A percentile compares a stretch with the other conserved stretches of the same genome.
Conservation (phyloP, 2,113 vertebrate species). For the Falco punctatus region DNA sequence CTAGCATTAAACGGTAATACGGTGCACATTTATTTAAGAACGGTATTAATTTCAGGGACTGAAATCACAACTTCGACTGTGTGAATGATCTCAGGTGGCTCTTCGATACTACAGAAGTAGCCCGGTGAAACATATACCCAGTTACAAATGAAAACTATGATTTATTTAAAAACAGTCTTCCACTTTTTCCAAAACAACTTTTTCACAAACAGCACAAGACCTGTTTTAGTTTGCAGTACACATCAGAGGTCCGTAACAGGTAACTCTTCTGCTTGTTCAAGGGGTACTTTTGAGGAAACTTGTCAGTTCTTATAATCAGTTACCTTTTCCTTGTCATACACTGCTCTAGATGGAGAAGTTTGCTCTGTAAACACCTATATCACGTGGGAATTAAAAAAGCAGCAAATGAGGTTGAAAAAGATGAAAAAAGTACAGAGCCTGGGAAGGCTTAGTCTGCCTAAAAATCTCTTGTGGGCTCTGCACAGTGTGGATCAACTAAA, state of each 20-base stretch:
- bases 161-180: constrained; percentile 20
- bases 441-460: background rate
- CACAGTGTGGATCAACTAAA: background rate
- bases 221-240: background rate
- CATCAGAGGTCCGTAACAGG: background rate
- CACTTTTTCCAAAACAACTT: background rate
- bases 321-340: background rate
- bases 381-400: background rate
- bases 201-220: background rate
- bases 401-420: background rate
- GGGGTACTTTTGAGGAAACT: background rate
- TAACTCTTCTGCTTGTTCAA: background rate
- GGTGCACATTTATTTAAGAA: background rate
- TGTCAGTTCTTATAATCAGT: background rate
- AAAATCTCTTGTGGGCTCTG: background rate
- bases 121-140: background rate
- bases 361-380: background rate
- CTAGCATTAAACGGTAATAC: background rate
- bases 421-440: background rate
- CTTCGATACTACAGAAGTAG: background rate
- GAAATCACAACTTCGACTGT: background rate
- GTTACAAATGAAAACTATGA: constrained; percentile 5
- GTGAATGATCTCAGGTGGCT: background rate
- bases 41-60: background rate
- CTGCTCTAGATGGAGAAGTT: background rate